Evolutionary conservation across 2,797 vertebrate species (phyloP).

Genomic region (Percopsis omiscomaycus): DNA sequence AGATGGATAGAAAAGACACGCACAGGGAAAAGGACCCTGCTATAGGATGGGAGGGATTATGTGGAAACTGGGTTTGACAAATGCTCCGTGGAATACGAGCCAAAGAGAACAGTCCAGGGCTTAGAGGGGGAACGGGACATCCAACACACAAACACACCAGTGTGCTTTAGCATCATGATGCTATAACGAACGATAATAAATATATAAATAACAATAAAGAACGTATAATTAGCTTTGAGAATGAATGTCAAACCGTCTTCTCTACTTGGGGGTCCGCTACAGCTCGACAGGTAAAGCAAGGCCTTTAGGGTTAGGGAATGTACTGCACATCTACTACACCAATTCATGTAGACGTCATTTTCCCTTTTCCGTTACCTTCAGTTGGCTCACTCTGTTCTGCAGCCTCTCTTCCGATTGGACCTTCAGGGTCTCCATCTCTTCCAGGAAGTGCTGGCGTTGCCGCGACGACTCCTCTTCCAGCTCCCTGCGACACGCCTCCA

Average conservation of each 20-base stretch:
- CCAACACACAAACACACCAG: slow-evolving; percentile 20
- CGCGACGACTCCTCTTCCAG: slow-evolving; percentile 75
- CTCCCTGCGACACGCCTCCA: slow-evolving; percentile 73
- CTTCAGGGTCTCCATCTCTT: slow-evolving; percentile 83
- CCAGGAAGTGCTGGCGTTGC: slow-evolving; percentile 78
- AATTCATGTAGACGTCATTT: slow-evolving; percentile 42
- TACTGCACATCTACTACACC: slow-evolving; percentile 19
- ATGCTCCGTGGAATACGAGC: slow-evolving; percentile 67
- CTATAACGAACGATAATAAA: not conserved
- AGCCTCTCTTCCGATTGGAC: slow-evolving; percentile 79
- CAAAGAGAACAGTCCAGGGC: slow-evolving; percentile 61
- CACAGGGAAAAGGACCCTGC: slow-evolving; percentile 40
- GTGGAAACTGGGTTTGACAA: slow-evolving; percentile 58
- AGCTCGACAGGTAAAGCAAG: not conserved
- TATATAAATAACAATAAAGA: no score
- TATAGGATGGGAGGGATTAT: slow-evolving; percentile 67
- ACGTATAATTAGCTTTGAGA: no score
- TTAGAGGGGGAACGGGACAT: slow-evolving; percentile 45
- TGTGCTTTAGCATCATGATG: slow-evolving; percentile 32
- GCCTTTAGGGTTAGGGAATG: slow-evolving; percentile 48
- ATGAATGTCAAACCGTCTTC: no score
- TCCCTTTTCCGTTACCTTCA: slow-evolving; percentile 77
- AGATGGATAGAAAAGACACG: slow-evolving; percentile 35
- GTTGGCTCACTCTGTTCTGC: slow-evolving; percentile 76
- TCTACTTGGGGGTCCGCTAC: not conserved